phyloP scores from a whole-genome alignment of 1,140 invertebrate species.

The Brachionus manjavacas region DNA sequence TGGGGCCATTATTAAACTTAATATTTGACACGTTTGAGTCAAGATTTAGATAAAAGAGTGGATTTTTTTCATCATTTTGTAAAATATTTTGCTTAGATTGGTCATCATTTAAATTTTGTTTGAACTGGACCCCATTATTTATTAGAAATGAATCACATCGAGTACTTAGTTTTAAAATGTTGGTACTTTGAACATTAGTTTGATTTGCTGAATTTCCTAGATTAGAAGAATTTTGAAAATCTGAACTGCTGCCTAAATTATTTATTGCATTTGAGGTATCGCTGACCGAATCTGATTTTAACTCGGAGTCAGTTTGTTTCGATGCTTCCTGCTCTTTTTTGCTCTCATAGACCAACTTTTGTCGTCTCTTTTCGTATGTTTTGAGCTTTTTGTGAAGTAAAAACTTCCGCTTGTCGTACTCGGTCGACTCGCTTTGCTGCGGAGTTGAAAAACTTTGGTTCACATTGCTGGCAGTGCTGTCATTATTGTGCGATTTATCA shows the following conservation, averaged over 20 bases:
- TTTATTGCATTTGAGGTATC: not conserved
- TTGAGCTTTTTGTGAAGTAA: constrained; percentile 8
- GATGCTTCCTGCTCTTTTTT: constrained; percentile 24
- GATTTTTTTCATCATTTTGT: constrained; percentile 1
- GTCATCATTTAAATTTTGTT: not conserved
- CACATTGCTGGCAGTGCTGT: not conserved
- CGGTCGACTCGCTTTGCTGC: not conserved
- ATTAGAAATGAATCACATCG: constrained; percentile 14
- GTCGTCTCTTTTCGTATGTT: constrained; percentile 18
- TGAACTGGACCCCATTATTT: not conserved
- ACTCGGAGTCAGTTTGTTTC: not conserved
- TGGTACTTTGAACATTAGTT: not conserved
- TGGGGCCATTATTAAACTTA: not conserved
- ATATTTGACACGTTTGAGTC: not conserved
- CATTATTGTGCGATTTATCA: not conserved
- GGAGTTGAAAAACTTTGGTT: constrained; percentile 13
- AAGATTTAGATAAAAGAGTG: not conserved
- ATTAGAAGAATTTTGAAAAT: not conserved
- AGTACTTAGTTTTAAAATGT: not conserved
- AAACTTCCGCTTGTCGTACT: constrained; percentile 1
- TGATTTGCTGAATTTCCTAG: not conserved
- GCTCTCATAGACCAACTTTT: constrained; percentile 28
- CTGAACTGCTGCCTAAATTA: not conserved
- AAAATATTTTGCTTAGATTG: not conserved
- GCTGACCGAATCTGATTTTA: not conserved